phyloP scores from a whole-genome alignment of 2,888 invertebrate species.

The Barypeithes pellucidus region DNA sequence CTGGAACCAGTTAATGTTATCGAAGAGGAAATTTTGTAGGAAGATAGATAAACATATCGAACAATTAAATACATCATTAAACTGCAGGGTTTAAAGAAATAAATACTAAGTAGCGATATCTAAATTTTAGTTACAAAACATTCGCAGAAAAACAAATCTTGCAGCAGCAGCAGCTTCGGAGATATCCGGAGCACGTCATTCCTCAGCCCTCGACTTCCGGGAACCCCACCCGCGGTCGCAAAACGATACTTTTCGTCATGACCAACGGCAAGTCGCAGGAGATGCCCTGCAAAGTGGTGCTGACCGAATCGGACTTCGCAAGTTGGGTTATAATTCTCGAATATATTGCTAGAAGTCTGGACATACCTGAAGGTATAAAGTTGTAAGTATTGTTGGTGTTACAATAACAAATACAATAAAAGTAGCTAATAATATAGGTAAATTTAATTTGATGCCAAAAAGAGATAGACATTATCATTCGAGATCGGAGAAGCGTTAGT shows the following conservation, averaged over 20 bases:
- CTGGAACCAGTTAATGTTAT: too few relatives aligned
- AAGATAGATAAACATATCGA: too few relatives aligned
- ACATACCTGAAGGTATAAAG: conserved; percentile 37
- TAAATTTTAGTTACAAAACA: conserved; percentile 35
- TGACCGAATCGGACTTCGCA: conserved; percentile 28
- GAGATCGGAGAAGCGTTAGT: too few relatives aligned
- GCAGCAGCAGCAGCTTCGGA: not conserved
- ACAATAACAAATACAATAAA: too few relatives aligned
- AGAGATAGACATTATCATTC: too few relatives aligned
- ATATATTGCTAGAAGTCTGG: conserved; percentile 37
- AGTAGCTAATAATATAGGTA: too few relatives aligned
- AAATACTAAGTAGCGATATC: too few relatives aligned
- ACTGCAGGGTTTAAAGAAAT: too few relatives aligned
- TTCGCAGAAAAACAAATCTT: conserved; percentile 10
- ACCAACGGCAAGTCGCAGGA: conserved; percentile 39
- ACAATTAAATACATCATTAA: too few relatives aligned
- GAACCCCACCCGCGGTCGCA: not conserved
- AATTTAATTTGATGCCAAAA: too few relatives aligned
- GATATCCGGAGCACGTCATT: not conserved
- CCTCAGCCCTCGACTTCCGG: conserved; percentile 1
- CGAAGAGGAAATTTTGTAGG: too few relatives aligned
- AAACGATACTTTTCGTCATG: conserved; percentile 40
- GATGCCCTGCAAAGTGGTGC: conserved; percentile 44
- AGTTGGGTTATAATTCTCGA: conserved; percentile 28
- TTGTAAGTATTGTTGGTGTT: conserved; percentile 33